These are phyloP conservation scores for Oncorhynchus gorbuscha DNA, from an alignment of 2,113 vertebrate genomes.

Conservation along the genomic window DNA sequence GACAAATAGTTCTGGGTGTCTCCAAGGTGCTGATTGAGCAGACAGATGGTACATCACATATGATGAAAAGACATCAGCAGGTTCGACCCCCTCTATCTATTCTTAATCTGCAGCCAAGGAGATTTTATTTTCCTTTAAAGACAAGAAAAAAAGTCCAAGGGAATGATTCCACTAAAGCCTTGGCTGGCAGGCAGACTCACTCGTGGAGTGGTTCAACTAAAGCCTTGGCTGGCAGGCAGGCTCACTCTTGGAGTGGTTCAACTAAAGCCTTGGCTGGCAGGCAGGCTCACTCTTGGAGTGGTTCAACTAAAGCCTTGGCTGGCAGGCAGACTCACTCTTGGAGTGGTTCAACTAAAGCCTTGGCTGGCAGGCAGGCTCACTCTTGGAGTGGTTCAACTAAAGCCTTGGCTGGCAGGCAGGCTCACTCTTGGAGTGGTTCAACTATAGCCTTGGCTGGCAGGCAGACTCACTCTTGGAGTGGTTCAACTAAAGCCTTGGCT, in stretches of 20 bases:
- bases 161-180: conserved; percentile 62
- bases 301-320: conserved; percentile 70
- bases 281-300: conserved; percentile 55
- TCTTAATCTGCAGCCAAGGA: conserved; percentile 74
- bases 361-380: conserved; percentile 51
- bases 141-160: conserved; percentile 54
- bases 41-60: conserved; percentile 76
- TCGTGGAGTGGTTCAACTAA: conserved; percentile 68
- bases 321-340: conserved; percentile 55
- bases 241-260: conserved; percentile 59
- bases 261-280: conserved; percentile 69
- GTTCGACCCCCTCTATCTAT: conserved; percentile 58
- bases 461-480: conserved; percentile 55
- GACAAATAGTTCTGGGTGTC: conserved; percentile 59
- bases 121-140: conserved; percentile 75
- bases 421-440: conserved; percentile 58
- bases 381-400: conserved; percentile 57
- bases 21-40: conserved; percentile 70
- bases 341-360: conserved; percentile 54
- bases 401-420: conserved; percentile 50
- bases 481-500: conserved; percentile 35
- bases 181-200: conserved; percentile 60
- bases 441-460: conserved; percentile 35
- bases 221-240: conserved; percentile 66
- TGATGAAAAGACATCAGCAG: conserved; percentile 69